phyloP scores from a whole-genome alignment of 2,113 vertebrate species.

The Microtus ochrogaster region DNA sequence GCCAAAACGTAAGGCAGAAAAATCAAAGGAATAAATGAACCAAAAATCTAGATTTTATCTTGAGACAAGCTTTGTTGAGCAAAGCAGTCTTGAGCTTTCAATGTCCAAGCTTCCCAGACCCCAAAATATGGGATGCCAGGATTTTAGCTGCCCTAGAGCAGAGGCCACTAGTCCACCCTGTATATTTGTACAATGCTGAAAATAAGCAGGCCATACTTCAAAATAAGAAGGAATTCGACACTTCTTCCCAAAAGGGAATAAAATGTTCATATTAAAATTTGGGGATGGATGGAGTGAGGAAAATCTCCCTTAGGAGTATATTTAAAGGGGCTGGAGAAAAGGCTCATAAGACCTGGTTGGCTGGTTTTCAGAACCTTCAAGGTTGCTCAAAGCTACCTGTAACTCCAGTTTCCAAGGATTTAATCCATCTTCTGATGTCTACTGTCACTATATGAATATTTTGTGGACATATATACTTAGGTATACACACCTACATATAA shows the following conservation, averaged over 20 bases:
- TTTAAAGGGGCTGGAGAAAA: not conserved
- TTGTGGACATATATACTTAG: not conserved
- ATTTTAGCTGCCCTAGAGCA: not conserved
- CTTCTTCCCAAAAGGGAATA: not conserved
- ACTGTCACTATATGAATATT: not conserved
- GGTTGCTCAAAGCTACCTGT: not conserved
- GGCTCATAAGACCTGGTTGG: not conserved
- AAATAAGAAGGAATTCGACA: not conserved
- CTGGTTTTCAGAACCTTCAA: not conserved
- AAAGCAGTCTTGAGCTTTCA: not conserved
- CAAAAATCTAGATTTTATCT: constrained; percentile 32
- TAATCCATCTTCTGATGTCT: not conserved
- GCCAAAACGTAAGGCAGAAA: constrained; percentile 57
- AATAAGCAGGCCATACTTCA: not conserved
- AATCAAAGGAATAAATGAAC: constrained; percentile 39
- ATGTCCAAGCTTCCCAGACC: not conserved
- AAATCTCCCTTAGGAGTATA: not conserved
- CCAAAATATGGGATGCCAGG: not conserved
- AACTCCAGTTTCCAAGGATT: not conserved
- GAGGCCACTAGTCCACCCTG: not conserved
- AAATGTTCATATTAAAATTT: constrained; percentile 29
- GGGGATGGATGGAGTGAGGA: not conserved
- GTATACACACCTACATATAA: not conserved
- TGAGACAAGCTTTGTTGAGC: constrained; percentile 18
- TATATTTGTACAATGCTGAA: not conserved